Conservation (phyloP, 23 tunicate genomes). For the Aplidium turbinatum region DNA sequence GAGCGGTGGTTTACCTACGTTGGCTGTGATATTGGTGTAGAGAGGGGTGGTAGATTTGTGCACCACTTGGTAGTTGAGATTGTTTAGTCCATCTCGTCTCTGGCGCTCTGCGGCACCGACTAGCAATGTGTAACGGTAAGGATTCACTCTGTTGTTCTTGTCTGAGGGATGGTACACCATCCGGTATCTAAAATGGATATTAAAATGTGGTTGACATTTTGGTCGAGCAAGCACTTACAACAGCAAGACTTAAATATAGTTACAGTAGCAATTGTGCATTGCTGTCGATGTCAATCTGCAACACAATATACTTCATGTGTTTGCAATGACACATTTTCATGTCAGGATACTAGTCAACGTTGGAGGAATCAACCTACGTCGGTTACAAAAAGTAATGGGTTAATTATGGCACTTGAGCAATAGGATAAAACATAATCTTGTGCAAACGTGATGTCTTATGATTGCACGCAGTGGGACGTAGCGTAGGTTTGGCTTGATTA, state of each 20-base stretch:
- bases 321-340: too few species aligned
- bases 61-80: slow-evolving; percentile 46
- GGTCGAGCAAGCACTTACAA: not conserved
- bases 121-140: slow-evolving; percentile 72
- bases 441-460: too few species aligned
- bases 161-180: slow-evolving; percentile 84
- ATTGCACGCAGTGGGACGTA: too few species aligned
- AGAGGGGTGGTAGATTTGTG: slow-evolving; percentile 25
- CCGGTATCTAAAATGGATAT: slow-evolving; percentile 49
- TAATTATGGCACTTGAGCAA: too few species aligned
- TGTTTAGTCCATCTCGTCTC: slow-evolving; percentile 52
- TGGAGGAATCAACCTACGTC: too few species aligned
- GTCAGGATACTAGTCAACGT: too few species aligned
- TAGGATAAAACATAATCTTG: too few species aligned
- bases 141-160: slow-evolving; percentile 67
- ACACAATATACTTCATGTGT: too few species aligned
- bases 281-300: too few species aligned
- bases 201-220: not conserved
- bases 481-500: too few species aligned
- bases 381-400: too few species aligned
- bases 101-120: slow-evolving; percentile 76
- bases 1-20: slow-evolving; percentile 66
- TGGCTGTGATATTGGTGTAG: slow-evolving; percentile 70
- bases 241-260: not conserved
- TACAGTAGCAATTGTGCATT: too few species aligned